A percentile compares a stretch with the other conserved stretches of the same genome.
Evolutionary conservation across 64 coral and sea anemone genomes (phyloP).

Genomic region (Montipora efflorescens): DNA sequence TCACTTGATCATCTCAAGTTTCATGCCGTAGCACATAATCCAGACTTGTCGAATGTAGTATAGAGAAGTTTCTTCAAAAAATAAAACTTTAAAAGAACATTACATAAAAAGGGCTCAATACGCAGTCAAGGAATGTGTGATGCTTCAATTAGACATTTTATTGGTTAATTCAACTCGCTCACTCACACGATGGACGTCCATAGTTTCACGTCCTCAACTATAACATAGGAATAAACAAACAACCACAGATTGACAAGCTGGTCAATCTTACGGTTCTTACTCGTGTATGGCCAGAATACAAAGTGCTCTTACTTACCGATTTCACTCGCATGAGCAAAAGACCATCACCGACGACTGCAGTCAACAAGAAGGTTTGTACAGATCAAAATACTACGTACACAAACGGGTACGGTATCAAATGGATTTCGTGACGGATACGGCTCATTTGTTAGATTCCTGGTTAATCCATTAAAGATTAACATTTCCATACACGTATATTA

Average conservation of each 20-base stretch:
- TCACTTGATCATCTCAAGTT: neutral
- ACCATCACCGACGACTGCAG: neutral
- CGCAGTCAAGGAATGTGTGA: neutral
- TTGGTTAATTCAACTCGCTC: neutral
- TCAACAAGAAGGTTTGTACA: neutral
- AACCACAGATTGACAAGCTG: constrained; percentile 2
- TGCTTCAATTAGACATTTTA: neutral
- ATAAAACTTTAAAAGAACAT: neutral
- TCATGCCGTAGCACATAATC: neutral
- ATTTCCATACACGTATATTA: neutral
- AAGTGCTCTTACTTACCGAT: constrained; percentile 19
- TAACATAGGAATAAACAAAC: neutral
- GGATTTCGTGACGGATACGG: constrained; percentile 36
- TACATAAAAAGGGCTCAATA: neutral
- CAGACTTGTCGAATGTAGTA: neutral
- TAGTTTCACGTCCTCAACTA: neutral
- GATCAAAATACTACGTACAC: neutral
- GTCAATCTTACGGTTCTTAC: neutral
- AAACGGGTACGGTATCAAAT: neutral
- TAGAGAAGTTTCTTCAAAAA: no score
- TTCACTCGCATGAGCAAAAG: neutral
- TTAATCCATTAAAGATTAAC: constrained; percentile 10
- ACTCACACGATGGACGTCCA: neutral
- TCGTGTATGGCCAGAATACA: neutral
- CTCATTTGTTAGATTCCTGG: constrained; percentile 1